Conservation (phyloP, 2,888 invertebrate species). For the Keiferia lycopersicella region DNA sequence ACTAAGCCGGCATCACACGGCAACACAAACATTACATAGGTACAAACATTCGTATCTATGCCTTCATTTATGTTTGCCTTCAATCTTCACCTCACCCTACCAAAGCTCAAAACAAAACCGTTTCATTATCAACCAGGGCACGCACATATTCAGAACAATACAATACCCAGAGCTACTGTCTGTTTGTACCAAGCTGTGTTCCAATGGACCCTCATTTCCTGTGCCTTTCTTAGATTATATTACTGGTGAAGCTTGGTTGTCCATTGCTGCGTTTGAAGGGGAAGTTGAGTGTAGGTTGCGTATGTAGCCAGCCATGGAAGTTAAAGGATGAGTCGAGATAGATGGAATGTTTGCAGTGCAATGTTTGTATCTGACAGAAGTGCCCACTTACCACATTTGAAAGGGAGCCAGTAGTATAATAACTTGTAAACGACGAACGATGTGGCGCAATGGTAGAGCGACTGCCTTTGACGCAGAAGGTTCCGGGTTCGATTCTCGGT, state of each 20-base stretch:
- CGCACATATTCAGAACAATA: constrained; percentile 12
- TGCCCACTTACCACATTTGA: background rate
- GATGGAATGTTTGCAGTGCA: background rate
- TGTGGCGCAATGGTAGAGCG: too few species aligned
- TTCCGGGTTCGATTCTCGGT: too few species aligned
- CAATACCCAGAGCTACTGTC: constrained; percentile 13
- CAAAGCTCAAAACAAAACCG: background rate
- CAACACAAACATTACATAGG: too few species aligned
- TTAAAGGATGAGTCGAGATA: background rate
- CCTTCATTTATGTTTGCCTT: background rate
- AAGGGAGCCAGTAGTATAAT: too few species aligned
- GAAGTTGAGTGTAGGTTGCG: background rate
- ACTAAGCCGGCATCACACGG: too few species aligned
- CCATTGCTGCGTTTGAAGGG: background rate
- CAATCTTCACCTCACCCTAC: background rate
- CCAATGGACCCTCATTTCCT: constrained; percentile 10
- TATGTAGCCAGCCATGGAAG: background rate
- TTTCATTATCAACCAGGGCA: constrained; percentile 2
- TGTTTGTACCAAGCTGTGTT: background rate
- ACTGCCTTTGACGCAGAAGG: too few species aligned
- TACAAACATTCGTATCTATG: too few species aligned
- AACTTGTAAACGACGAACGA: too few species aligned
- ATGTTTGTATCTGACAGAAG: background rate
- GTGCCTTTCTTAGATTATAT: background rate
- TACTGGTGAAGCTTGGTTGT: background rate